Evolutionary conservation across 2,113 vertebrate genomes (phyloP).

Genomic region (Corythoichthys haematopterus): DNA sequence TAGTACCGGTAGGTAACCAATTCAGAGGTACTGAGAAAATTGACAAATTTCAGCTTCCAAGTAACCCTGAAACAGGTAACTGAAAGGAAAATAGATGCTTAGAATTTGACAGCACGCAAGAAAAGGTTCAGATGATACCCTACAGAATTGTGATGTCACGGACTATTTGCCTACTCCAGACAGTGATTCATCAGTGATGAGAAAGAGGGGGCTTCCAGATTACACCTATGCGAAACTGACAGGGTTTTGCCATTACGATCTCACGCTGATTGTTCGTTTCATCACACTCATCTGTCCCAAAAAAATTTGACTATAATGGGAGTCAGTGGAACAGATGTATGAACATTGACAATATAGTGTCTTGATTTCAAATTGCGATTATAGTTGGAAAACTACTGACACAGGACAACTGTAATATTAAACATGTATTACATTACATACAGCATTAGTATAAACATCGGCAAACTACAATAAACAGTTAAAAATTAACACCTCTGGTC

Average conservation of each 20-base stretch:
- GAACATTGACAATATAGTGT: too few relatives aligned
- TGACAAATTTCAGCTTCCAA: not conserved
- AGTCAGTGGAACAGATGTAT: too few relatives aligned
- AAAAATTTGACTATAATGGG: too few relatives aligned
- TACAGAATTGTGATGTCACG: not conserved
- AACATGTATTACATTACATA: too few relatives aligned
- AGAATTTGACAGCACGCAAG: not conserved
- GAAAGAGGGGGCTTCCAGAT: not conserved
- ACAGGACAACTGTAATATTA: too few relatives aligned
- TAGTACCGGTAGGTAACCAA: not conserved
- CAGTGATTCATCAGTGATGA: not conserved
- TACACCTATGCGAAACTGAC: not conserved
- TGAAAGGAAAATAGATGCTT: not conserved
- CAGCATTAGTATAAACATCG: not conserved
- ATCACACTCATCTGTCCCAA: too few relatives aligned
- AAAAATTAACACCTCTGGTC: not conserved
- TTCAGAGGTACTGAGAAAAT: not conserved
- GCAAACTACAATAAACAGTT: not conserved
- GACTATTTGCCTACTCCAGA: not conserved
- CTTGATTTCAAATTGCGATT: too few relatives aligned
- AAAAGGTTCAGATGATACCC: not conserved
- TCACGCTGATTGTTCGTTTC: not conserved
- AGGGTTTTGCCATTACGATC: not conserved
- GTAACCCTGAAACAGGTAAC: not conserved
- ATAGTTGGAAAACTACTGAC: too few relatives aligned